Base-by-base conservation (phyloP, 2,113 vertebrate genomes). In the Chinchilla lanigera region DNA sequence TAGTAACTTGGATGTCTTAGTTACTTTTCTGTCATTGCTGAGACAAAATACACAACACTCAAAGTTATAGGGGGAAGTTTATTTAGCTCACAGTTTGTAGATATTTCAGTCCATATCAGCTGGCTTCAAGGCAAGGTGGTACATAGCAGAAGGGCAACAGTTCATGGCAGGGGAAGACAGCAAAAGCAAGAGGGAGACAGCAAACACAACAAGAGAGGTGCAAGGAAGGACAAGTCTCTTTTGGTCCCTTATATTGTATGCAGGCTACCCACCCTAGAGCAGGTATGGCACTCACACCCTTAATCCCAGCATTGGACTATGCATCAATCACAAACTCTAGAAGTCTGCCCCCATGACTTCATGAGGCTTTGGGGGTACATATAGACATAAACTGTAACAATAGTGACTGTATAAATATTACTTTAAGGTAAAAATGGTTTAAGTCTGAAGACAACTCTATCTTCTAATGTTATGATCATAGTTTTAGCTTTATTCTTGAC, bases 351-450 rank as follows among this genome's bases (percentile, higher is more conserved):
- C 33, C 33, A n/a, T 67, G 65, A 67, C 65, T 17, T 0, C 65
- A 67, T 67, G 65, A 67, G 65, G 33, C 65, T 67, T 67, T 67
- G 33, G 14, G 5, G 65, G 14, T 13, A 67, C 33, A 67, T 35
- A 14, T 35, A 35, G 33, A 67, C 63, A 67, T 13, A 67, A 67
- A 67, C 63, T 67, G 12, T 67, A 67, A 67, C 65, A 67, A 41
- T 9, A 26, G 24, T 95, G 35, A 89, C 77, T 77, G n/a, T 35
- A 24, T 93, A 78, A 88, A 91, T 88, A 44, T 89, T 93, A 71
- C 65, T 90, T 92, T 89, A 84, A 81, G 28, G 67, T 84, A 28
- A 33, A 85, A 89, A 33, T 86, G 12, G 58, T 30, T 92, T 33
- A 86, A 91, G 6, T 84, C 54, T 92, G 56, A 96, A 91, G 61